Evolutionary conservation across 2,888 invertebrate genomes (phyloP), one percentile per base, ranked within the genome.

Genomic region (Catocala fraxini): DNA sequence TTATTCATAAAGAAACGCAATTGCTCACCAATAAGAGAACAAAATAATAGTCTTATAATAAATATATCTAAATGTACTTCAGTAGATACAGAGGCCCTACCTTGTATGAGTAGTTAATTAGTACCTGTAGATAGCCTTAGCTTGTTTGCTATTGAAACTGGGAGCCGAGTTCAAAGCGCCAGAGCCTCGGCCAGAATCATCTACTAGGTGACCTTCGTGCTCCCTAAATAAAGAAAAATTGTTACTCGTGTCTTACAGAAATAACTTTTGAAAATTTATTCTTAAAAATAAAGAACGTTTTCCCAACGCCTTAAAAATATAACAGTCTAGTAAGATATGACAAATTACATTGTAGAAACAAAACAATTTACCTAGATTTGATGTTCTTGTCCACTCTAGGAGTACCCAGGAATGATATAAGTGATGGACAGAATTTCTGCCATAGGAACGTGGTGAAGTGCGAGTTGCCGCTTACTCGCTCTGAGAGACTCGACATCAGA

Each of bases 351-450:
- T 3, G 25, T 25, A 25, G 25, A 25, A 25, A 25, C 25, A 1
- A 25, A 25, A 25, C 3, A 39, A 39, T 2, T 39, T 39, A 96
- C 93, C 96, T 95, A 54, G 96, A 96, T 53, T 96, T 96, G 65
- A 96, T 96, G 79, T 97, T 97, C 82, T 97, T 97, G 79, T 97
- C 97, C 65, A 97, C 96, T 56, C 97, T 95, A 0, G 98, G 98
- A 7, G 98, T 97, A 0, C 98, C 98, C 3, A 99, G 95, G 63
- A 98, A 96, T 0, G 97, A 97, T 59, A 99, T 97, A 70, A 99
- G 91, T 0, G 97, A 97, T 0, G 99, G 99, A 80, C 98, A 98
- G 82, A 99, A 97, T 80, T 98, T 97, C 87, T 98, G 98, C 99
- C 99, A 98, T 9, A 98, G 94, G 82, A 98, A 98, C 4, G 97